Percentiles rank a stretch among this genome's conserved stretches.
phyloP scores from a whole-genome alignment of 1,140 invertebrate species.

The Drosophila suzukii region DNA sequence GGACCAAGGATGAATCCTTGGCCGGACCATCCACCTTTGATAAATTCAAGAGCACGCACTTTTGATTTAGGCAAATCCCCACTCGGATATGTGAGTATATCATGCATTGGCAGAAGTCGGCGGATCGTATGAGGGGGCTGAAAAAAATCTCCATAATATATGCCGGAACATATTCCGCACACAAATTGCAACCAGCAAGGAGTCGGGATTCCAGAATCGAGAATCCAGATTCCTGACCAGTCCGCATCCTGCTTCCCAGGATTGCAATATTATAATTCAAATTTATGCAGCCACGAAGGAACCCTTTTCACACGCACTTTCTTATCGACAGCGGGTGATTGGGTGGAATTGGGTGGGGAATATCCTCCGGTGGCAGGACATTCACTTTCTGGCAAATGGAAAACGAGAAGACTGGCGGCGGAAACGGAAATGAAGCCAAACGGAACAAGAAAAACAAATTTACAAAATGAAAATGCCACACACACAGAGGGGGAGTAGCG shows the following conservation, averaged over 20 bases:
- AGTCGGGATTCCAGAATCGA: background rate
- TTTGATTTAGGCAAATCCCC: constrained; percentile 82
- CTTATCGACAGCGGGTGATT: constrained; percentile 71
- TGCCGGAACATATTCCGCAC: constrained; percentile 83
- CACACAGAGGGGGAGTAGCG: constrained; percentile 6
- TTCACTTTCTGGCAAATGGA: constrained; percentile 52
- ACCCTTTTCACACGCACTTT: constrained; percentile 82
- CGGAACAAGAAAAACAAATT: constrained; percentile 82
- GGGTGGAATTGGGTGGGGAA: constrained; percentile 3
- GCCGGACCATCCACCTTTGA: constrained; percentile 63
- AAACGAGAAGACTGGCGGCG: constrained; percentile 37
- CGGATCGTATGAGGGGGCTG: constrained; percentile 12
- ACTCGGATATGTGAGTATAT: constrained; percentile 69
- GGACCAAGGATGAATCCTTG: constrained; percentile 13
- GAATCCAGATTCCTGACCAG: constrained; percentile 36
- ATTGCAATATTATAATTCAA: constrained; percentile 80
- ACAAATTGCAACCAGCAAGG: constrained; percentile 77
- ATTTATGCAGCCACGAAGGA: constrained; percentile 72
- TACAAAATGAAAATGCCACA: constrained; percentile 81
- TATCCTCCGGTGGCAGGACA: constrained; percentile 14
- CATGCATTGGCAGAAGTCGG: constrained; percentile 61
- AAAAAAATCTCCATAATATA: constrained; percentile 83
- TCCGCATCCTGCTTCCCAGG: constrained; percentile 18
- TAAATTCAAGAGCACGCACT: constrained; percentile 83
- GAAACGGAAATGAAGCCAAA: constrained; percentile 81